These are phyloP conservation scores for Mesochorus sp. DNA, from an alignment of 2,888 invertebrate species.

Conservation along the genomic window DNA sequence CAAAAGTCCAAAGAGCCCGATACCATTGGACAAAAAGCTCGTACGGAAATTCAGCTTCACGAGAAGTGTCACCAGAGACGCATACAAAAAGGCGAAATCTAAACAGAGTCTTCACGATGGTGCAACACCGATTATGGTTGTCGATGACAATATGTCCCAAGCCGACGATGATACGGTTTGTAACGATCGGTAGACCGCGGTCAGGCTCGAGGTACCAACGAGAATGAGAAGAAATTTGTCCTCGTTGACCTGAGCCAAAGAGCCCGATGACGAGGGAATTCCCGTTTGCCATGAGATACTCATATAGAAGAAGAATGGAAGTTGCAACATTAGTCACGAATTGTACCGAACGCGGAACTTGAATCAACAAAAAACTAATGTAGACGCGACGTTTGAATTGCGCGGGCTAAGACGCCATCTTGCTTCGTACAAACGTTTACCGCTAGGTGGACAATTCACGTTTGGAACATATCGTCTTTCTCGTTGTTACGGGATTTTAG, in stretches of 20 bases:
- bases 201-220: constrained; percentile 76
- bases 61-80: constrained; percentile 84
- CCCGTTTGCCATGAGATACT: constrained; percentile 52
- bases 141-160: constrained; percentile 79
- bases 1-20: constrained; percentile 80
- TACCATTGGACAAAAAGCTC: constrained; percentile 83
- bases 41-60: constrained; percentile 85
- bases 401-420: background rate
- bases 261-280: constrained; percentile 57
- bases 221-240: constrained; percentile 70
- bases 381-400: background rate
- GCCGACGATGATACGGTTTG: constrained; percentile 78
- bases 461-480: background rate
- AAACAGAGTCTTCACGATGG: constrained; percentile 84
- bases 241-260: constrained; percentile 75
- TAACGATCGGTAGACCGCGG: constrained; percentile 79
- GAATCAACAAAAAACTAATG: background rate
- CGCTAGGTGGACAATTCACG: constrained; percentile 3
- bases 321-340: background rate
- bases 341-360: background rate
- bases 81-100: constrained; percentile 83
- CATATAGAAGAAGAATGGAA: constrained; percentile 25
- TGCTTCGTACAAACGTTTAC: constrained; percentile 9
- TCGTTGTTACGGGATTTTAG: background rate
- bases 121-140: constrained; percentile 84